A percentile compares a stretch with the other conserved stretches of the same genome.
Evolutionary conservation across 1,140 invertebrate species (phyloP).

Genomic region (Musca vetustissima): DNA sequence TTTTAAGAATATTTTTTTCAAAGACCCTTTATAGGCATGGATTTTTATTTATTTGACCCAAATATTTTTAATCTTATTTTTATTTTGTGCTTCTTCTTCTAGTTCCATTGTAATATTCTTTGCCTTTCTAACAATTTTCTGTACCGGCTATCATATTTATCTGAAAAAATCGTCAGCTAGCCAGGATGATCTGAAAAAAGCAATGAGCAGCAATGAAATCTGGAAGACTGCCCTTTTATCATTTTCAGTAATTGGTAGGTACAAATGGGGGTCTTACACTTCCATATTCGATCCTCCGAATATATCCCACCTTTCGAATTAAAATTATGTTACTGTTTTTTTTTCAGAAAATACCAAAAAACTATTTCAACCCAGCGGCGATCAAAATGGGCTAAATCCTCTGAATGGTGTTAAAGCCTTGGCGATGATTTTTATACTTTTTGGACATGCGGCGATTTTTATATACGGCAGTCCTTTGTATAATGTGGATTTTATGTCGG

Average conservation of each 20-base stretch:
- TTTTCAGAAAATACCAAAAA: constrained; percentile 64
- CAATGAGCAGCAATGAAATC: constrained; percentile 21
- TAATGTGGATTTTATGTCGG: constrained; percentile 63
- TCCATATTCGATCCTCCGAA: no score
- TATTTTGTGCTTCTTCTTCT: no score
- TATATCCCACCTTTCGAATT: constrained; percentile 53
- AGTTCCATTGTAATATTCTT: constrained; percentile 45
- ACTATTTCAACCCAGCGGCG: constrained; percentile 56
- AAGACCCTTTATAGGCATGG: no score
- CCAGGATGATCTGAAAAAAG: constrained; percentile 23
- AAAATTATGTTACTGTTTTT: constrained; percentile 56
- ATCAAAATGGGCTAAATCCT: constrained; percentile 63
- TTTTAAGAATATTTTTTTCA: no score
- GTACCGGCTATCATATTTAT: constrained; percentile 33
- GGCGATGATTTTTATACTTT: constrained; percentile 66
- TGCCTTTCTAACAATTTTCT: constrained; percentile 33
- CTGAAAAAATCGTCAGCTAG: constrained; percentile 14
- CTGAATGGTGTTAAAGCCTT: constrained; percentile 67
- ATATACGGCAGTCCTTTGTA: constrained; percentile 65
- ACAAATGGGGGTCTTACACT: no score
- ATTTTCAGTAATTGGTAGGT: constrained; percentile 37
- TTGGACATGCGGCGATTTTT: constrained; percentile 66
- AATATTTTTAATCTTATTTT: constrained; percentile 3
- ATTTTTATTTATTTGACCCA: no score
- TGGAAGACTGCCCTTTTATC: constrained; percentile 31